These are phyloP conservation scores for Corydoras maculifer DNA, from an alignment of 2,113 vertebrate genomes.

Conservation along the genomic window DNA sequence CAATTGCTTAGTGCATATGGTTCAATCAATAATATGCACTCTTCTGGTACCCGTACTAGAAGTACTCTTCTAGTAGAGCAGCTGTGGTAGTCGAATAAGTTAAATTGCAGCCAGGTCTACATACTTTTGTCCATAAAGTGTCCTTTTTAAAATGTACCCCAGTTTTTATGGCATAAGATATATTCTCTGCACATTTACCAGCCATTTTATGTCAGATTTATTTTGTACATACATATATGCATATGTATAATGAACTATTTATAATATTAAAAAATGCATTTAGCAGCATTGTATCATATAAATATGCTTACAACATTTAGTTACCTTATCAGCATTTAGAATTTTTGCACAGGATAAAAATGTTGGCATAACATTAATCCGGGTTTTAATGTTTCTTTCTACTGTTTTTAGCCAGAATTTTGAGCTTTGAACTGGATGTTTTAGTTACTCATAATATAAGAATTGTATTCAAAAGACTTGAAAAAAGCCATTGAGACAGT, in stretches of 20 bases:
- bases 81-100: too few species aligned
- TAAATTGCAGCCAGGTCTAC: too few species aligned
- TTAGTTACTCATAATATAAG: conserved; percentile 3
- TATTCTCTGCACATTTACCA: conserved; percentile 4
- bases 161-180: conserved; percentile 35
- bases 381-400: conserved; percentile 16
- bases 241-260: conserved; percentile 74
- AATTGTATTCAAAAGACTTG: background rate
- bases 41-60: too few species aligned
- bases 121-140: too few species aligned
- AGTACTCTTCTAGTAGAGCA: too few species aligned
- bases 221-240: too few species aligned
- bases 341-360: conserved; percentile 78
- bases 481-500: background rate
- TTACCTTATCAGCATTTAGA: conserved; percentile 86
- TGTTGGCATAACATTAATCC: conserved; percentile 57
- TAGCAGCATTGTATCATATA: conserved; percentile 80
- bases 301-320: conserved; percentile 85
- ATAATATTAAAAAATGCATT: conserved; percentile 83
- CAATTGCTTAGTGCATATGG: too few species aligned
- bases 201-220: background rate
- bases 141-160: too few species aligned
- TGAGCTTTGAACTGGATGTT: conserved; percentile 10
- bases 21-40: too few species aligned
- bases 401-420: too few species aligned